phyloP scores from a whole-genome alignment of 2,113 vertebrate genomes.

The Triplophysa dalaica region DNA sequence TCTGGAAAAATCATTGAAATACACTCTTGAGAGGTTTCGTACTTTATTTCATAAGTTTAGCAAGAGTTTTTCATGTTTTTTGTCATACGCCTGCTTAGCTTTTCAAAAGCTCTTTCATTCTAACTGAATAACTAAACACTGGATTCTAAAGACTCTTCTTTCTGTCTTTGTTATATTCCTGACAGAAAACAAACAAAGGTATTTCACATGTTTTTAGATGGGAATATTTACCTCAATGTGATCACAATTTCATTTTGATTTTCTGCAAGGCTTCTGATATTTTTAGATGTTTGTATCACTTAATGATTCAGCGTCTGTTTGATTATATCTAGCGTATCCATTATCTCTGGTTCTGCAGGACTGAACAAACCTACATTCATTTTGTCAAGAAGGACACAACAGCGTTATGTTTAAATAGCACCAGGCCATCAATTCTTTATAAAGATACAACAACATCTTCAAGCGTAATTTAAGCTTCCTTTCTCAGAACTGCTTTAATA shows the following conservation, averaged over 20 bases:
- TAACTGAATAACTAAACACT: background rate
- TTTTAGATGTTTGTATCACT: background rate
- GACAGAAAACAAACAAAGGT: no score
- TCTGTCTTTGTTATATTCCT: no score
- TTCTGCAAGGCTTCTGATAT: background rate
- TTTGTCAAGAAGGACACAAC: background rate
- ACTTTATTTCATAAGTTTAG: no score
- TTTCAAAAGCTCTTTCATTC: no score
- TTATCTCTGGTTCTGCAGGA: background rate
- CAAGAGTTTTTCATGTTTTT: no score
- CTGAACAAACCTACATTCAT: background rate
- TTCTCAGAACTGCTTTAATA: no score
- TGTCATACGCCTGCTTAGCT: background rate
- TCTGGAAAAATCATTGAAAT: constrained; percentile 11
- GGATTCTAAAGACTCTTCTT: no score
- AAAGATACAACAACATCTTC: background rate
- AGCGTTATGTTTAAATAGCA: background rate
- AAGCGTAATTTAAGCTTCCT: background rate
- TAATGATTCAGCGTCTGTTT: background rate
- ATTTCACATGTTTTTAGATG: no score
- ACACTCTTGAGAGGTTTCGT: no score
- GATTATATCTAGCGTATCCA: background rate
- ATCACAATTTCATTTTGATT: no score
- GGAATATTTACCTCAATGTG: no score
- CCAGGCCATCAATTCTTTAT: background rate